Evolutionary conservation across 2,797 vertebrate species (phyloP).

Genomic region (Acanthis flammea): DNA sequence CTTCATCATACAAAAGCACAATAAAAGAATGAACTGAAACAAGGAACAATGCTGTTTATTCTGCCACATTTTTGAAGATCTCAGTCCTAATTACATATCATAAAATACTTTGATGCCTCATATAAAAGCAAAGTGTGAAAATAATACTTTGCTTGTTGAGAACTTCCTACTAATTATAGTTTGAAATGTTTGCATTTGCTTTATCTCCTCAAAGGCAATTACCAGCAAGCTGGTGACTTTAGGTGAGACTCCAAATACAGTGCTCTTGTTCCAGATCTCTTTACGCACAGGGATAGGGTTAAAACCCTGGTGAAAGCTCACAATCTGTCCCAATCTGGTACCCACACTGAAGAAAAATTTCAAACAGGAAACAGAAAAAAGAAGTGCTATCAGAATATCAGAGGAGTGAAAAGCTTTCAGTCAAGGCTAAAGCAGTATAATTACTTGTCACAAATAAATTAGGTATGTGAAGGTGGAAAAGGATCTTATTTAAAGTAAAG

Average conservation of each 20-base stretch:
- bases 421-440: neutral
- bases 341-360: neutral
- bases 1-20: neutral
- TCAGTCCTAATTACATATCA: neutral
- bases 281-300: neutral
- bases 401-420: neutral
- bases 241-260: neutral
- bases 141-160: neutral
- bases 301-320: neutral
- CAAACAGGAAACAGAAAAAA: neutral
- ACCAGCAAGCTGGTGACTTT: neutral
- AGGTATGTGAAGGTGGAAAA: neutral
- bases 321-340: neutral
- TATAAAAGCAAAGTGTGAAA: slow-evolving; percentile 13
- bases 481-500: neutral
- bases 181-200: neutral
- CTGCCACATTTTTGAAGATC: neutral
- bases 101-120: neutral
- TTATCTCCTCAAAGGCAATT: neutral
- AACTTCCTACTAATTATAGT: neutral
- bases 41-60: neutral
- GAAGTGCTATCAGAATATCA: neutral
- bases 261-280: neutral
- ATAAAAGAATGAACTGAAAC: neutral
- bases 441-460: neutral